Percentiles rank a stretch among this genome's conserved stretches.
phyloP scores from a whole-genome alignment of 2,888 invertebrate genomes.

The Agrochola lota region DNA sequence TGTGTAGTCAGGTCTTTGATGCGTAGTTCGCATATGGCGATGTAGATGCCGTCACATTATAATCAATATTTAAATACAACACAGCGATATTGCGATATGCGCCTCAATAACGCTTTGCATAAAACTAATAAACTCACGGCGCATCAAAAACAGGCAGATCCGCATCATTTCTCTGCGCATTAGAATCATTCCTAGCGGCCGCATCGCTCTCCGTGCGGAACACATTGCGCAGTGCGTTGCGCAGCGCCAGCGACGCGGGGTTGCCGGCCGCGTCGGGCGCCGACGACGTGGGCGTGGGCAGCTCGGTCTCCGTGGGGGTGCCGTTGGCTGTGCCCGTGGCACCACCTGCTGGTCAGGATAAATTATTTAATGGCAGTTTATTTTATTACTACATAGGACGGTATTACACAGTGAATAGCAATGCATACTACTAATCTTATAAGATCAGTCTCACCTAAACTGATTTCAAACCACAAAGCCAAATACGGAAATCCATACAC shows the following conservation, averaged over 20 bases:
- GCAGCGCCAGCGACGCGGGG: conserved; percentile 82
- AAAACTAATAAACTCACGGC: conserved; percentile 75
- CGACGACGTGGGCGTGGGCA: conserved; percentile 85
- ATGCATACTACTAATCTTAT: too few relatives aligned
- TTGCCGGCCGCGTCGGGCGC: conserved; percentile 79
- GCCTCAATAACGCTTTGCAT: too few relatives aligned
- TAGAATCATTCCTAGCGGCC: conserved; percentile 70
- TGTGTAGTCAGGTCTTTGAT: too few relatives aligned
- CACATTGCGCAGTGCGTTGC: conserved; percentile 86
- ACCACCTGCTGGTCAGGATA: conserved; percentile 62
- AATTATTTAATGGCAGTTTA: background rate
- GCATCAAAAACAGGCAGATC: conserved; percentile 84
- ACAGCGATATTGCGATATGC: too few relatives aligned
- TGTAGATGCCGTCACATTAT: too few relatives aligned
- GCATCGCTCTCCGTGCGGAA: conserved; percentile 80
- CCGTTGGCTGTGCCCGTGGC: conserved; percentile 75
- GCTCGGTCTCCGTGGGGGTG: conserved; percentile 84
- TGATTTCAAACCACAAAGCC: too few relatives aligned
- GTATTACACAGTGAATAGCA: too few relatives aligned
- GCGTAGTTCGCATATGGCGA: too few relatives aligned
- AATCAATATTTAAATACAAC: too few relatives aligned
- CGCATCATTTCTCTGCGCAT: conserved; percentile 76
- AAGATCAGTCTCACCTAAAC: too few relatives aligned
- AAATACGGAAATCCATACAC: too few relatives aligned
- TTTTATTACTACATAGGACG: background rate